phyloP scores from a whole-genome alignment of 2,113 vertebrate species.

The Mixornis gularis region DNA sequence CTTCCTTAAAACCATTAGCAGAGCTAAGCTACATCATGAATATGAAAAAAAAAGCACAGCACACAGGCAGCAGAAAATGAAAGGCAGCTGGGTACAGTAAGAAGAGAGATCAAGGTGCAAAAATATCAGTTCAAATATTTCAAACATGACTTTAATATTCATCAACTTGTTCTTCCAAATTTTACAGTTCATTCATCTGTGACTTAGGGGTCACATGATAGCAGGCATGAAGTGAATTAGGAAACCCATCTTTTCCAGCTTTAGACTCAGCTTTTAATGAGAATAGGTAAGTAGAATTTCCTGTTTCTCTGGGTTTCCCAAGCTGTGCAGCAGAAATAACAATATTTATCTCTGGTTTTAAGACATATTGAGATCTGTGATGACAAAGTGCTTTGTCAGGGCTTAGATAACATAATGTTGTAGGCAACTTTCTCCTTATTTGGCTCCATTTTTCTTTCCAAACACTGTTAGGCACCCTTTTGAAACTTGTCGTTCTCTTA shows the following conservation, averaged over 20 bases:
- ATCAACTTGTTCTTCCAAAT: not conserved
- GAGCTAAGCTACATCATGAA: not conserved
- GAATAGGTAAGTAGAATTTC: not conserved
- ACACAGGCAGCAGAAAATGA: not conserved
- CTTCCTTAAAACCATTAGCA: not conserved
- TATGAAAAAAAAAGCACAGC: not conserved
- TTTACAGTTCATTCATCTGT: constrained; percentile 31
- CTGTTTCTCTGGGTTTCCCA: not conserved
- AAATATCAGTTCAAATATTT: constrained; percentile 12
- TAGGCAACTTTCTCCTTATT: not conserved
- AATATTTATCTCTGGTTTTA: not conserved
- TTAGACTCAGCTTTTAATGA: not conserved
- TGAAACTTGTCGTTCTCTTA: not conserved
- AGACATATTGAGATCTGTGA: not conserved
- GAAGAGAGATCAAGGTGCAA: constrained; percentile 21
- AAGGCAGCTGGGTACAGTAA: not conserved
- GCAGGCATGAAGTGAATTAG: not conserved
- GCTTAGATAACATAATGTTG: not conserved
- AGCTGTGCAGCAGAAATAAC: not conserved
- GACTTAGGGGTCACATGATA: not conserved
- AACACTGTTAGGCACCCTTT: not conserved
- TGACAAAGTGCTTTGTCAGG: not conserved
- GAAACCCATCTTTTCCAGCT: not conserved
- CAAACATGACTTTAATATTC: constrained; percentile 29
- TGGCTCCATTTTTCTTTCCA: not conserved